A percentile compares a stretch with the other conserved stretches of the same genome.
Conservation (phyloP, 2,797 vertebrate species). For the Sebastes diploproa region DNA sequence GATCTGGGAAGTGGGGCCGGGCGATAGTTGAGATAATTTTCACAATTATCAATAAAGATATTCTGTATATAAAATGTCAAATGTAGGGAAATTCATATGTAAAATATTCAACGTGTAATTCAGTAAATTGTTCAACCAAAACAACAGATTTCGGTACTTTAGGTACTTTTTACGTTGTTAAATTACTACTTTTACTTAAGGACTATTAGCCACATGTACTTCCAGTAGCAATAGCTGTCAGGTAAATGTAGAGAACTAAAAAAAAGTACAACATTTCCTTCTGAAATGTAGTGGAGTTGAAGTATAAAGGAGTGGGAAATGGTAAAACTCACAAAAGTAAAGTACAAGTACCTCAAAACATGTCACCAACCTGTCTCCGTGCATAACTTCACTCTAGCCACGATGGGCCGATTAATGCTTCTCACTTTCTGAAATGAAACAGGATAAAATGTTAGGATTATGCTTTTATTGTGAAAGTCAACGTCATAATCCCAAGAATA, state of each 20-base stretch:
- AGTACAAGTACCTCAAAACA: not conserved
- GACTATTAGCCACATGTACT: not conserved
- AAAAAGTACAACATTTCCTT: not conserved
- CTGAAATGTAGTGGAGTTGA: not conserved
- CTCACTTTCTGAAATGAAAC: conserved; percentile 80
- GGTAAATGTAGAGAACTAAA: too few relatives aligned
- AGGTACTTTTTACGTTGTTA: too few relatives aligned
- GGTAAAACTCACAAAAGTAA: not conserved
- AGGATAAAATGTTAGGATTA: not conserved
- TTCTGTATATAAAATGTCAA: fast-evolving
- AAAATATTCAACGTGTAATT: not conserved
- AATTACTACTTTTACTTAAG: fast-evolving
- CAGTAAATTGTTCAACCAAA: not conserved
- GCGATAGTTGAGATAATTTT: not conserved
- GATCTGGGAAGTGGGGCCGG: not conserved
- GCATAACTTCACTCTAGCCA: conserved; percentile 66
- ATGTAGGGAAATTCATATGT: not conserved
- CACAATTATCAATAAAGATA: not conserved
- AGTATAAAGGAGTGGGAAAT: not conserved
- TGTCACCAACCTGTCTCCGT: conserved; percentile 80
- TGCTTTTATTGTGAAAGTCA: not conserved
- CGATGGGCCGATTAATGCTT: conserved; percentile 68
- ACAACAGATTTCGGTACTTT: fast-evolving
- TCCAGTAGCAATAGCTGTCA: not conserved
- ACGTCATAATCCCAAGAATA: too few relatives aligned